These are phyloP conservation scores for Xylota sylvarum DNA, from an alignment of 2,888 invertebrate species.

Conservation along the genomic window DNA sequence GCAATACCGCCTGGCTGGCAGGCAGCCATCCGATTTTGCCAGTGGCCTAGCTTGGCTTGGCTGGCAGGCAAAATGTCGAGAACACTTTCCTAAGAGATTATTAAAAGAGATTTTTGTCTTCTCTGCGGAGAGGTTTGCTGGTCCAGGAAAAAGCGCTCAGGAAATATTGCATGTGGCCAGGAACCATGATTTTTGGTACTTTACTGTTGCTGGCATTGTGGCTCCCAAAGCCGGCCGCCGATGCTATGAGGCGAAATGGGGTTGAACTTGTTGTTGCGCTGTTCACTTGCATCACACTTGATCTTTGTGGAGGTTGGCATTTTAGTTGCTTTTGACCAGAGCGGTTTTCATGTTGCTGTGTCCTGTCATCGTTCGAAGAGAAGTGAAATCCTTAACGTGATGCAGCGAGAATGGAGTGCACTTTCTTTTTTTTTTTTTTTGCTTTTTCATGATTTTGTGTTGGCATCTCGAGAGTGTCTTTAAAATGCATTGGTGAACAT, in stretches of 20 bases:
- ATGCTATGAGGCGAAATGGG: slow-evolving; percentile 21
- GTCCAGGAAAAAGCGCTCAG: slow-evolving; percentile 49
- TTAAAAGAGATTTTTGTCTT: slow-evolving; percentile 77
- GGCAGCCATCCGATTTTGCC: slow-evolving; percentile 66
- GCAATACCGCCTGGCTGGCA: slow-evolving; percentile 57
- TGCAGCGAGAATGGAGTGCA: slow-evolving; percentile 33
- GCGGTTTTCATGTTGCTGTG: slow-evolving; percentile 49
- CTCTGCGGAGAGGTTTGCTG: slow-evolving; percentile 51
- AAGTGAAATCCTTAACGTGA: slow-evolving; percentile 58
- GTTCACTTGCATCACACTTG: slow-evolving; percentile 65
- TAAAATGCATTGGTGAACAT: slow-evolving; percentile 38
- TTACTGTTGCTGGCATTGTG: slow-evolving; percentile 73
- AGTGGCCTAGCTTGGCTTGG: slow-evolving; percentile 48
- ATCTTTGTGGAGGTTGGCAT: slow-evolving; percentile 62
- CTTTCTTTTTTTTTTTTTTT: slow-evolving; percentile 21
- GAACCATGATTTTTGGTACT: slow-evolving; percentile 76
- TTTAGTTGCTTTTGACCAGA: slow-evolving; percentile 63
- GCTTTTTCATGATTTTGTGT: slow-evolving; percentile 31
- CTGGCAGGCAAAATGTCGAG: slow-evolving; percentile 75
- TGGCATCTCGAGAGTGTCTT: slow-evolving; percentile 33
- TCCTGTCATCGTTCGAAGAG: slow-evolving; percentile 60
- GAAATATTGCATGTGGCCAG: slow-evolving; percentile 74
- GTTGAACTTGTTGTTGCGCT: slow-evolving; percentile 27
- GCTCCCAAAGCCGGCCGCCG: slow-evolving; percentile 41
- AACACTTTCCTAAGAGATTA: slow-evolving; percentile 76